phyloP scores from a whole-genome alignment of 2,888 invertebrate species.

The Harmothoe impar region DNA sequence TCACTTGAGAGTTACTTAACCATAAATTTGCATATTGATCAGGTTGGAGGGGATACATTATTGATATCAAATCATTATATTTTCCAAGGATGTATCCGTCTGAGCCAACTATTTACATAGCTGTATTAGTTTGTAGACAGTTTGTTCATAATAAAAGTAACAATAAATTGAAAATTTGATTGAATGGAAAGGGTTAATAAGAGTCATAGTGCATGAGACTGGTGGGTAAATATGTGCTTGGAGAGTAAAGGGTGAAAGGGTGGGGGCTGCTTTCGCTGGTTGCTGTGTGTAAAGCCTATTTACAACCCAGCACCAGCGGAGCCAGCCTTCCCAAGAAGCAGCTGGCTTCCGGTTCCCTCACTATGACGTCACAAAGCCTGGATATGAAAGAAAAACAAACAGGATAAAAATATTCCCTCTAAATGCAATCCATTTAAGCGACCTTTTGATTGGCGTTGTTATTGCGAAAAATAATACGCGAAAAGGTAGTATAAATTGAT shows the following conservation, averaged over 20 bases:
- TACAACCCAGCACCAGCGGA: neutral
- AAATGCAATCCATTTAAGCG: conserved; percentile 23
- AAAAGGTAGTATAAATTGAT: conserved; percentile 38
- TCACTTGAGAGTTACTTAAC: too few species aligned
- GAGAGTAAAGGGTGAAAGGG: too few species aligned
- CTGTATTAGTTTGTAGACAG: too few species aligned
- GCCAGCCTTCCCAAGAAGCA: neutral
- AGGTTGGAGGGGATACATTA: too few species aligned
- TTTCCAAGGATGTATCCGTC: too few species aligned
- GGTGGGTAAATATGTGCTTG: neutral
- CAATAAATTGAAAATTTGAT: too few species aligned
- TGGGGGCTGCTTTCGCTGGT: neutral
- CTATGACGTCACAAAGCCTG: conserved; percentile 22
- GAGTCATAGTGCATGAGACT: too few species aligned
- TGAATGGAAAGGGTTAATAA: too few species aligned
- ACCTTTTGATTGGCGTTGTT: conserved; percentile 12
- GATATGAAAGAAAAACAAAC: neutral
- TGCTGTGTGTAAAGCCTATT: neutral
- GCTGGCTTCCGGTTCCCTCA: neutral
- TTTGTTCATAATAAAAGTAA: too few species aligned
- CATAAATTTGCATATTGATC: too few species aligned
- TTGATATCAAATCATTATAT: too few species aligned
- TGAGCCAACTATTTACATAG: too few species aligned
- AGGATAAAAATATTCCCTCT: neutral
- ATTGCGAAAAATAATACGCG: conserved; percentile 29